Evolutionary conservation across 2,888 invertebrate species (phyloP), one percentile per base, ranked within the genome.

Genomic region (Pachymerium ferrugineum): DNA sequence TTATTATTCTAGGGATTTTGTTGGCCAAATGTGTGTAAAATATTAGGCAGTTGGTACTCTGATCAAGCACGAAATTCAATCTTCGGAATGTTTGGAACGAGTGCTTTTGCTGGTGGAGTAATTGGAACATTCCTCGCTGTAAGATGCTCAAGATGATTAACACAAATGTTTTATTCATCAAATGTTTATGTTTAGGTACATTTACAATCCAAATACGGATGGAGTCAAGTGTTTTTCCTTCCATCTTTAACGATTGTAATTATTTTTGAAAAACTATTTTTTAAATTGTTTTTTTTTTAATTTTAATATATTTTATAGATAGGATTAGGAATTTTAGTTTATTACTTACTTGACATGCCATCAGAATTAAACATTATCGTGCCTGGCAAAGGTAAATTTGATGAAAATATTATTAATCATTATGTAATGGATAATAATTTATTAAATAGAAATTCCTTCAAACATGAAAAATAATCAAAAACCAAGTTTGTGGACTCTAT

Each of bases 1-100:
- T 72, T 38, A 14, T 19, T 72, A 19, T 69, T 69, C 28, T 80
- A 84, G 81, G 82, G 83, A 22, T 81, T 83, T 38, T 83, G 83
- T 74, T 85, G 85, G 85, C 85, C 85, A 5, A 83, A 83, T 72
- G 81, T 82, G 75, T 83, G 82, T 76, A 84, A 84, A 76, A 79
- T 81, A 29, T 75, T 85, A 0, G 81, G 82, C 30, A 80, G 81
- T 5, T 84, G 84, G 84, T 84, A 83, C 76, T 80, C 83, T 4
- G 82, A 83, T 75, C 78, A 78, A 25, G 78, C 80, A 6, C 78
- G 82, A 28, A 84, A 84, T 78, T 79, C 82, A 16, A 80, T 84
- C 31, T 82, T 85, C 78, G 85, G 85, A 14, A 77, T 83, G 54
- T 82, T 84, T 77, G 84, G 84, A 1, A 84, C 84, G 0, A 83